Base-by-base conservation (phyloP, 2,113 vertebrate genomes). In the Pimephales promelas region DNA sequence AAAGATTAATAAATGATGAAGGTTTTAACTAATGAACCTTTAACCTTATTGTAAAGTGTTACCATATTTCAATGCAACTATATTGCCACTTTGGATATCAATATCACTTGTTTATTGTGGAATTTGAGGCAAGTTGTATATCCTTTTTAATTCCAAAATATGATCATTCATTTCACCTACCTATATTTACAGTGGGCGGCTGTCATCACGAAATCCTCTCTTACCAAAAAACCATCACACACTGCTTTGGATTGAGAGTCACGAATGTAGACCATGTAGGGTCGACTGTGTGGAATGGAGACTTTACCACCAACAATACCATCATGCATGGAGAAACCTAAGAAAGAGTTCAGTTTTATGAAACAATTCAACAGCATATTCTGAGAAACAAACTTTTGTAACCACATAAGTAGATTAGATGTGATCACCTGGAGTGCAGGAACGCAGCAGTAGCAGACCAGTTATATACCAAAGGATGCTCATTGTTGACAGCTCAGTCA, bases 201-300 rank as follows among this genome's bases (percentile, higher is more conserved):
- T 10, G 91, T 93, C 86, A 92, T 71, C 84, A 94, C 91, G 81
- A 90, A 92, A 10, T 93, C 87, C 11, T 89, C 43, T 24, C 34
- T 90, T 52, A 93, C 36, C 28, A 94, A 87, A 26, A 94, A 91
- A 28, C 90, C 93, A 8, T 40, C 90, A 18, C 93, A 94, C 18
- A 72, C 14, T 0, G 4, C 0, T 2, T 4, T 0, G 2, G 1
- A 10, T 13, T 2, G 0, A 1, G 3, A 1, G 57, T 71, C 28
- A 6, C 28, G 1, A 57, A 92, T 4, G 59, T 89, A 74, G 6
- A 79, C 92, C 91, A 93, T 93, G 86, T 91, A 92, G 0, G 92
- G 90, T 14, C 85, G 84, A 78, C 87, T 92, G 9, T 91, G 87
- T 16, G 89, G 14, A 10, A 0, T 2, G 5, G 85, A 86, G 24